Base-by-base conservation (phyloP, 64 coral and sea anemone species). In the Montipora cactus region DNA sequence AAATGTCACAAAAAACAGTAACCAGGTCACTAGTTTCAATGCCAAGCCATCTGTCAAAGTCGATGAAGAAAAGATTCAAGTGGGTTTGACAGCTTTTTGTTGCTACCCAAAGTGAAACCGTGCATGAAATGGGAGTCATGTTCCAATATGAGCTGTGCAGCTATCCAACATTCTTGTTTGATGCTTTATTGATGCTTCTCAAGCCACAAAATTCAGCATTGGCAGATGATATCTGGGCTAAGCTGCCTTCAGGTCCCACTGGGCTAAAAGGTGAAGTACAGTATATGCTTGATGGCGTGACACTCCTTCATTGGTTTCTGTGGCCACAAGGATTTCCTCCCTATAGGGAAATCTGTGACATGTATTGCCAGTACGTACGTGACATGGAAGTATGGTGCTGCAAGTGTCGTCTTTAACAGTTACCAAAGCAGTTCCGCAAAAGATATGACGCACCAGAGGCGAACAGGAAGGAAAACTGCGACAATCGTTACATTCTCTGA, bases 241-340 rank as follows among this genome's bases (percentile, higher is more conserved):
- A 80, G 62, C 79, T 80, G 16, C 47, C 22, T 49, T 81, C 77
- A 70, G 78, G 82, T 91, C 8, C 78, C n/a, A 47, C 77, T 23
- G 66, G 77, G 52, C 46, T 69, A 92, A 76, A 23, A 74, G 69
- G 44, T 59, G 37, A 59, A 20, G 78, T 89, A 46, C 78, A 81
- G 13, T 88, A 93, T 89, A 49, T 94, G 59, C 86, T 89, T 52
- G 92, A 89, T 89, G 85, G 92, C 57, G 77, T 85, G 20, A 77
- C 86, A 59, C 92, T 94, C 16, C 86, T 89, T 74, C 87, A 94
- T 82, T 47, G 78, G 59, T 47, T 94, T 12, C 73, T 20, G 21
- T 89, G 74, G 59, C 74, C 83, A 62, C 22, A 58, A 49, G 57
- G 72, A 7, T 76, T 23, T 1, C 61, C 21, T 5, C 92, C 61